A percentile compares a stretch with the other conserved stretches of the same genome.
These are phyloP conservation scores for Mayetiola destructor DNA, from an alignment of 2,888 invertebrate genomes.

Conservation along the genomic window DNA sequence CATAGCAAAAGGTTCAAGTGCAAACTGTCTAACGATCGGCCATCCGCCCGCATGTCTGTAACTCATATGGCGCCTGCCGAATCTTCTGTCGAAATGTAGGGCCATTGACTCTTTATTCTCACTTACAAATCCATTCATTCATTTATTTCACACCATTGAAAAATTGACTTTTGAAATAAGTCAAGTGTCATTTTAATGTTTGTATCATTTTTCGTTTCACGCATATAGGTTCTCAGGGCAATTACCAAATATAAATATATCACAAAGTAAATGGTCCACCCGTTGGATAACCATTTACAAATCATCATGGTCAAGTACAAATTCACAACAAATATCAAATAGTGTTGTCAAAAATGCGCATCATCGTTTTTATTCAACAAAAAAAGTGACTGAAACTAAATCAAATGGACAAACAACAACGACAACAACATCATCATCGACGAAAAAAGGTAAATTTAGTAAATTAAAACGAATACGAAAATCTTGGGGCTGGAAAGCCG, in stretches of 20 bases:
- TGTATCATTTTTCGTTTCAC: background rate
- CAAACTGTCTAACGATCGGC: no score
- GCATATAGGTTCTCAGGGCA: background rate
- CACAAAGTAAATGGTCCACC: constrained; percentile 1
- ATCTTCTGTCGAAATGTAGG: background rate
- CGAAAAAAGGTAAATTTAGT: constrained; percentile 23
- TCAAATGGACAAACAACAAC: background rate
- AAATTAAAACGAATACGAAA: constrained; percentile 20
- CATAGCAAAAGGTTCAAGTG: no score
- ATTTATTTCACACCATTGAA: background rate
- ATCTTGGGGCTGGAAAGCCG: constrained; percentile 22
- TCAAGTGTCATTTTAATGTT: background rate
- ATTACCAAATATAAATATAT: background rate
- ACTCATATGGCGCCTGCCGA: background rate
- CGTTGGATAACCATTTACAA: constrained; percentile 5
- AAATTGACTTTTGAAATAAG: no score
- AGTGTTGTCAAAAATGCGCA: background rate
- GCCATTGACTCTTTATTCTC: background rate
- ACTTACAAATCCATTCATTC: background rate
- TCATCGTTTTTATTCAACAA: background rate
- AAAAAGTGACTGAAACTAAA: background rate
- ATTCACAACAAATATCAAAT: background rate
- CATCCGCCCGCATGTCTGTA: no score
- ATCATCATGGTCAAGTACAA: background rate
- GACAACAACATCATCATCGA: background rate